A percentile compares a stretch with the other conserved stretches of the same genome.
These are phyloP conservation scores for Junco hyemalis DNA, from an alignment of 2,113 vertebrate species.

Conservation along the genomic window DNA sequence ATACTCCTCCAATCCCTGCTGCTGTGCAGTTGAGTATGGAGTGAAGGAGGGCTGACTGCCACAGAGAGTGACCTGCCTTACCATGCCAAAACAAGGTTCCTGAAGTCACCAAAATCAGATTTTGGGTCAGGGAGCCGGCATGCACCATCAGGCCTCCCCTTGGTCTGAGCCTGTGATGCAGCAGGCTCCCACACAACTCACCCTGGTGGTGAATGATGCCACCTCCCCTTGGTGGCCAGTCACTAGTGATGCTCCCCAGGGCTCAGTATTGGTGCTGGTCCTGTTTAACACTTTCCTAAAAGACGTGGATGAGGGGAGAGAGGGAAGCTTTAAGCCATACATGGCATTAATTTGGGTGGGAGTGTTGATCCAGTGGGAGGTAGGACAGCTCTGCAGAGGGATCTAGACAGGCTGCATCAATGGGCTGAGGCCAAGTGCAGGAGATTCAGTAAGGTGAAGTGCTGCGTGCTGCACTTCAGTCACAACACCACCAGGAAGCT, in stretches of 20 bases:
- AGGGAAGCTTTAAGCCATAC: not conserved
- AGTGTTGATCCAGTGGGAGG: not conserved
- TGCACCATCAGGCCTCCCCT: not conserved
- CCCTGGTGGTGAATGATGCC: not conserved
- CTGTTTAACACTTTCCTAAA: not conserved
- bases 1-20: not conserved
- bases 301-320: not conserved
- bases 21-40: not conserved
- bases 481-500: not conserved
- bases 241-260: not conserved
- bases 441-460: not conserved
- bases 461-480: not conserved
- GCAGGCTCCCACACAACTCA: not conserved
- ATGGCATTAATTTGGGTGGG: not conserved
- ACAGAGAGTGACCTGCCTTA: not conserved
- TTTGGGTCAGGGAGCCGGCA: not conserved
- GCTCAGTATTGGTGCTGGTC: not conserved
- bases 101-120: not conserved
- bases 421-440: not conserved
- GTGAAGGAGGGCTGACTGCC: not conserved
- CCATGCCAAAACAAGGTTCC: not conserved
- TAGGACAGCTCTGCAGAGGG: not conserved
- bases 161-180: rapidly evolving
- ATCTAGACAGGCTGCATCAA: not conserved
- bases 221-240: too few relatives aligned